These are phyloP conservation scores for Isurus oxyrinchus DNA, from an alignment of 2,113 vertebrate genomes.

Conservation along the genomic window DNA sequence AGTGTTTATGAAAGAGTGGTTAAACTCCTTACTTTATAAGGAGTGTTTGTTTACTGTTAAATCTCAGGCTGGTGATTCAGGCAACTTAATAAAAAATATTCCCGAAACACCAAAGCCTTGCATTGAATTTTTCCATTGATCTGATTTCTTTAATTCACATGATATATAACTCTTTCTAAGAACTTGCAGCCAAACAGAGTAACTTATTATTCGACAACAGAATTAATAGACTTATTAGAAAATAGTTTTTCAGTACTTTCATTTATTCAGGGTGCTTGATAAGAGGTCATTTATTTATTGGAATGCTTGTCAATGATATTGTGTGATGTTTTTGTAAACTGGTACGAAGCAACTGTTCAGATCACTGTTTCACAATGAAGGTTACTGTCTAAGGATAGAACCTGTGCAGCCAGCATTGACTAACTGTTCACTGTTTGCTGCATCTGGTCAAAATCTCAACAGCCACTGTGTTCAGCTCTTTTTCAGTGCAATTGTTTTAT, in stretches of 20 bases:
- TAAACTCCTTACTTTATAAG: not conserved
- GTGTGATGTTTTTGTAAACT: not conserved
- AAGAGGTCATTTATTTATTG: not conserved
- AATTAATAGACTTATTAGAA: not conserved
- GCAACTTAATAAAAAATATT: not conserved
- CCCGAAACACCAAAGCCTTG: not conserved
- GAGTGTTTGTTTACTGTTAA: not conserved
- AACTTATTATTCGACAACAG: conserved; percentile 10
- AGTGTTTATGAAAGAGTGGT: conserved; percentile 25
- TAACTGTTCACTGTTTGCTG: not conserved
- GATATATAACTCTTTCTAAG: not conserved
- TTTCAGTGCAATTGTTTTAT: not conserved
- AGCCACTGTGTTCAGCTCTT: not conserved
- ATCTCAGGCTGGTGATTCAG: not conserved
- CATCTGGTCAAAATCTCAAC: not conserved
- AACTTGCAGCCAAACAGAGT: not conserved
- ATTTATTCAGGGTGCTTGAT: not conserved
- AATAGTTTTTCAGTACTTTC: not conserved
- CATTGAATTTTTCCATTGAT: not conserved
- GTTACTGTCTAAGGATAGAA: not conserved
- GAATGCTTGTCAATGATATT: not conserved
- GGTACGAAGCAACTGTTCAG: not conserved
- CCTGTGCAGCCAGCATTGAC: not conserved
- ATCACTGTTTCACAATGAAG: not conserved
- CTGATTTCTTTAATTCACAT: conserved; percentile 20